Percentiles rank a stretch among this genome's conserved stretches.
Conservation (phyloP, 2,888 invertebrate genomes). For the Phanerotoma sp. region DNA sequence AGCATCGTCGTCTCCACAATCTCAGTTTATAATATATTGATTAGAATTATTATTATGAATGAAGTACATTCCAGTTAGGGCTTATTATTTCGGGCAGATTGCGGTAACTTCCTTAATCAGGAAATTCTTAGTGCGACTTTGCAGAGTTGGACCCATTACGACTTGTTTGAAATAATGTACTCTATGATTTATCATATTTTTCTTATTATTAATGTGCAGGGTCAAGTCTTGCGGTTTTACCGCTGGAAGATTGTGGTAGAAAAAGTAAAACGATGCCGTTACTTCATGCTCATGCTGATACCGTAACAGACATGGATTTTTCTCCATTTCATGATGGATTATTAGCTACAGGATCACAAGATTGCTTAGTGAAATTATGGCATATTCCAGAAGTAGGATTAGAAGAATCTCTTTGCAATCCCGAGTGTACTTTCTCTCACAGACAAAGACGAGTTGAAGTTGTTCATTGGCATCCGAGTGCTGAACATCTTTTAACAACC, state of each 20-base stretch:
- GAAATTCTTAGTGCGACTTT: no score
- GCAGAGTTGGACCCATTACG: no score
- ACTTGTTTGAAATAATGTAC: no score
- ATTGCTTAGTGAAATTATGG: conserved; percentile 87
- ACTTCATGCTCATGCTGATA: conserved; percentile 83
- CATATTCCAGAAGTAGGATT: conserved; percentile 81
- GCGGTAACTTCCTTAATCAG: no score
- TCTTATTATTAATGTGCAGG: conserved; percentile 57
- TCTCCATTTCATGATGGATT: conserved; percentile 94
- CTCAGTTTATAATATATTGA: no score
- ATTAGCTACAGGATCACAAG: conserved; percentile 86
- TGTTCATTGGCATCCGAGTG: conserved; percentile 88
- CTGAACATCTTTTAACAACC: conserved; percentile 85
- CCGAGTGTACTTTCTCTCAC: conserved; percentile 80
- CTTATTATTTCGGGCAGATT: no score
- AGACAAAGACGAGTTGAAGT: conserved; percentile 86
- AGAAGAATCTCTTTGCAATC: conserved; percentile 73
- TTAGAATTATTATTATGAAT: no score
- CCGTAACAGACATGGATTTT: conserved; percentile 93
- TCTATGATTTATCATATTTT: background rate
- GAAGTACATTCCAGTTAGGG: no score
- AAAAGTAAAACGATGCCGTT: conserved; percentile 87
- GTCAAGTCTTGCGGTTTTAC: conserved; percentile 85
- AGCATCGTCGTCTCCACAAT: no score
- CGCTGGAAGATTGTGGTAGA: conserved; percentile 84